Evolutionary conservation across 2,888 invertebrate species (phyloP), one percentile per base, ranked within the genome.

Genomic region (Scaptomyza flava): DNA sequence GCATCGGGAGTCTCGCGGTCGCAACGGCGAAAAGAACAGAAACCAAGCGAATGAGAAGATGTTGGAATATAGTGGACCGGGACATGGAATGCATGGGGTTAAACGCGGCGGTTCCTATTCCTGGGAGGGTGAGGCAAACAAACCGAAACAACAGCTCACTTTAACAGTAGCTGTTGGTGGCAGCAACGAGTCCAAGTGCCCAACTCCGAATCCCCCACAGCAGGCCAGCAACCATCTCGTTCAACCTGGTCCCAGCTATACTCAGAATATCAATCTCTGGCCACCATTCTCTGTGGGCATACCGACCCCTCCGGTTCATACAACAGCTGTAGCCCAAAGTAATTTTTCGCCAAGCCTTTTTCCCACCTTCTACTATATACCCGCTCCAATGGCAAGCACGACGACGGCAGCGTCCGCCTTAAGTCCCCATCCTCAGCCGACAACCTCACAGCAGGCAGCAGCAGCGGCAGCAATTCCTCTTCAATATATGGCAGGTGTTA

Each of bases 21-120:
- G 92, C 12, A 91, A 90, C n/a, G 91, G 93, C 3, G 92, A 92
- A 11, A 92, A 91, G 65, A 92, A 91, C 59, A 93, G 91, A 6
- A 92, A 91, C 52, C 72, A 76, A 1, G 56, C 65, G 9, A 81
- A 87, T 0, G 92, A 91, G 45, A 91, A 90, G 54, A 68, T 76
- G 14, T 72, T 90, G 14, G 91, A 92, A 14, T 86, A 89, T 54
- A 87, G 85, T 27, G 80, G 79, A 23, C 91, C 91, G 33, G 89
- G 84, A 0, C 82, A 77, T 20, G 84, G 77, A 7, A 11, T 14
- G 0, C 94, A 94, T 70, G 94, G 94, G 0, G 81, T 94, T 0
- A 96, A 96, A 87, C 92, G 95, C 12, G 93, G 93, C 52, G 94
- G 94, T 2, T 94, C 94, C 12, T 93, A 93, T 57, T 94, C 94